Evolutionary conservation across 2,113 vertebrate species (phyloP), one percentile per base, ranked within the genome.

Genomic region (Hypomesus transpacificus): DNA sequence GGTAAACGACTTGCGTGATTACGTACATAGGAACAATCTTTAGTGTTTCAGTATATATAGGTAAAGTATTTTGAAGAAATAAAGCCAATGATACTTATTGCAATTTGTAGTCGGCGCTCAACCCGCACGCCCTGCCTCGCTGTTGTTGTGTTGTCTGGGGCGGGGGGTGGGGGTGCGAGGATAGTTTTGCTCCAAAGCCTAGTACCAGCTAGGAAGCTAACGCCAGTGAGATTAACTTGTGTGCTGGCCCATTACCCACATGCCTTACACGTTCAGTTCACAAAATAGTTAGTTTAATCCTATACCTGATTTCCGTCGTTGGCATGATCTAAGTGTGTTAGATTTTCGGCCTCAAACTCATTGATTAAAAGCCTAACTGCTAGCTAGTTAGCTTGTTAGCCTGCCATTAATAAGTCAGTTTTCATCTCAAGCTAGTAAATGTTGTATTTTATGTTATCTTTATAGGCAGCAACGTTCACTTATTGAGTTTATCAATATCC

Each of bases 131-230:
- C 78, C 84, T 85, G 85, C 77, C 73, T 83, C 76, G 80, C 88
- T 90, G 82, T 78, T 91, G 87, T 87, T 88, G 89, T 91, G 87
- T 80, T 86, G 83, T 80, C 80, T 80, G 70, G 70, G 79, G 71
- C 20, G 76, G 78, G 82, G 81, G 81, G 71, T 82, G 82, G 81
- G 80, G 84, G 75, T 64, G 52, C 78, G 59, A 59, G 52, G 53
- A 14, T 20, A 65, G 67, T 63, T 22, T 28, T 31, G 50, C 60
- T 60, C 14, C 67, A 18, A 56, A 73, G 71, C 71, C 71, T 50
- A 66, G 31, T 46, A 46, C 20, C 26, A 67, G 52, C 56, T 69
- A 20, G 16, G 11, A 18, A 54, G 46, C 18, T 20, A 71, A 14
- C 59, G 52, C n/a, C 24, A 63, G 14, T 8, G 52, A n/a, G 16